A percentile compares a stretch with the other conserved stretches of the same genome.
These are phyloP conservation scores for Andrena camellia DNA, from an alignment of 2,888 invertebrate species.

Conservation along the genomic window DNA sequence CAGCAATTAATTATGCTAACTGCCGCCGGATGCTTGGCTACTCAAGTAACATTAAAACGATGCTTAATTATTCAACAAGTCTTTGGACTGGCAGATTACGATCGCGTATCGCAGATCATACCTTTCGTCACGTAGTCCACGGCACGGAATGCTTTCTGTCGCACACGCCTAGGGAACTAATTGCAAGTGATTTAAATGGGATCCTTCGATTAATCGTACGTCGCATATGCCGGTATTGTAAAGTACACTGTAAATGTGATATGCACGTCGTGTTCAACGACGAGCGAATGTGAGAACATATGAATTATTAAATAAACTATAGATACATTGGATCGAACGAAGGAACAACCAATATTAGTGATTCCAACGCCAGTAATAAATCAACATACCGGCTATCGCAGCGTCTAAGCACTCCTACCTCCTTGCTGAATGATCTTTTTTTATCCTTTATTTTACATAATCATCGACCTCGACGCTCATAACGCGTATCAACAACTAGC, in stretches of 20 bases:
- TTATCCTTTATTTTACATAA: constrained; percentile 59
- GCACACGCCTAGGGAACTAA: background rate
- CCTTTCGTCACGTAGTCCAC: constrained; percentile 45
- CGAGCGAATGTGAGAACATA: too few species aligned
- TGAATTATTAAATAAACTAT: background rate
- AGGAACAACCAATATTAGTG: background rate
- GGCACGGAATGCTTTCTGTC: constrained; percentile 21
- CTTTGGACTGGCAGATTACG: background rate
- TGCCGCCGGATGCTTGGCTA: background rate
- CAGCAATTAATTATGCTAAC: constrained; percentile 41
- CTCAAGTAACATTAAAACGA: background rate
- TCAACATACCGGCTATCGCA: constrained; percentile 1
- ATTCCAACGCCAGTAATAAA: background rate
- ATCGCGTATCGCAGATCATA: constrained; percentile 28
- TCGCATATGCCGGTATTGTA: background rate
- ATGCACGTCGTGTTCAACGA: background rate
- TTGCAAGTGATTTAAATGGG: constrained; percentile 14
- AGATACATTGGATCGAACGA: background rate
- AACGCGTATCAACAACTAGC: constrained; percentile 23
- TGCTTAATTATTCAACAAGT: constrained; percentile 15
- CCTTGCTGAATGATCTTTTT: constrained; percentile 28
- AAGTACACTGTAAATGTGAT: background rate
- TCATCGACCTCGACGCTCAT: constrained; percentile 47
- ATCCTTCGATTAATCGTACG: constrained; percentile 10
- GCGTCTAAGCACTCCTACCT: constrained; percentile 23